Conservation (phyloP, 2,888 invertebrate species). For the Tetragonula carbonaria region DNA sequence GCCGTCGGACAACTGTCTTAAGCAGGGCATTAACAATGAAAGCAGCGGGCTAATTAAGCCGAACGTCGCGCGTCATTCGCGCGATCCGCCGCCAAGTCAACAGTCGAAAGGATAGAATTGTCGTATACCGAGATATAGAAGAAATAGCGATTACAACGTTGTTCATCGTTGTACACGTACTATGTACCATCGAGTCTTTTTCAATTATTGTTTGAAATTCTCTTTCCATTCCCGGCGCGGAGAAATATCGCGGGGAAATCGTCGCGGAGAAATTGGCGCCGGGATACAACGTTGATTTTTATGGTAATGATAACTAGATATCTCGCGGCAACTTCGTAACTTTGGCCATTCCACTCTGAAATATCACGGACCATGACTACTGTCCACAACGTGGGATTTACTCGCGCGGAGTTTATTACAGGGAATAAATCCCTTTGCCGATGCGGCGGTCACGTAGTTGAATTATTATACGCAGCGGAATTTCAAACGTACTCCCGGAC, state of each 20-base stretch:
- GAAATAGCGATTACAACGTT: too few species aligned
- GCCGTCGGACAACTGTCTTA: constrained; percentile 52
- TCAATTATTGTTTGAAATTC: too few species aligned
- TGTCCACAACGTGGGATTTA: constrained; percentile 23
- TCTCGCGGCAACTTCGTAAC: neutral
- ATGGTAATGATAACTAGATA: constrained; percentile 17
- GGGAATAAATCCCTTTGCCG: constrained; percentile 25
- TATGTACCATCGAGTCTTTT: too few species aligned
- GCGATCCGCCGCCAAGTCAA: neutral
- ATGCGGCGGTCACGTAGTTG: constrained; percentile 19
- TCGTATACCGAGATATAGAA: too few species aligned
- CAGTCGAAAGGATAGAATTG: neutral
- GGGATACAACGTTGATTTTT: neutral
- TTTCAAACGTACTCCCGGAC: neutral
- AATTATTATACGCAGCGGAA: constrained; percentile 19
- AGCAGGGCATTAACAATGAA: constrained; percentile 48
- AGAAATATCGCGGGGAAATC: neutral
- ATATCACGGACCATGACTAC: constrained; percentile 30
- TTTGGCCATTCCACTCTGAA: constrained; percentile 10
- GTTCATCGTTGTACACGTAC: too few species aligned
- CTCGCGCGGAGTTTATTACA: constrained; percentile 23
- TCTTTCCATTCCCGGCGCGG: too few species aligned
- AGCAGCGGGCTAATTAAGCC: constrained; percentile 44
- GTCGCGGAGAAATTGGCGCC: neutral
- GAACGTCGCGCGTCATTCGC: constrained; percentile 5